Percentiles rank a stretch among this genome's conserved stretches.
Evolutionary conservation across 2,797 vertebrate genomes (phyloP).

Genomic region (Mormyrops attenuatus): DNA sequence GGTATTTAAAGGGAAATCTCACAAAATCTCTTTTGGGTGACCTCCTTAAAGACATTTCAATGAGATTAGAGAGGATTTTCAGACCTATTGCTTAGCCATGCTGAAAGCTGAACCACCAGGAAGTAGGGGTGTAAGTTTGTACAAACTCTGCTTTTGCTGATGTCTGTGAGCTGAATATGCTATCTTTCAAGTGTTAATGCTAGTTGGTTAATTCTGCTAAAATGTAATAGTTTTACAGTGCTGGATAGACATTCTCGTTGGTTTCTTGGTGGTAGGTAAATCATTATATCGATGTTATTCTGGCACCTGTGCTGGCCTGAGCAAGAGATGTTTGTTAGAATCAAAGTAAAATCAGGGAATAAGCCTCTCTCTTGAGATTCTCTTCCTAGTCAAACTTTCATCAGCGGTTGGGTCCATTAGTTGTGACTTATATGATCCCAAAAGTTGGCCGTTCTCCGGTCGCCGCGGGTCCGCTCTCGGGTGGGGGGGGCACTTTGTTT

Average conservation of each 20-base stretch:
- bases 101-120: background rate
- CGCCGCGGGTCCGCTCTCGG: too few species aligned
- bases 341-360: background rate
- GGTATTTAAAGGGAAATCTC: constrained; percentile 10
- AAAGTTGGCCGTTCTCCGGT: background rate
- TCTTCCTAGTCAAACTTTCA: background rate
- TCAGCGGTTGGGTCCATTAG: background rate
- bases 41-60: background rate
- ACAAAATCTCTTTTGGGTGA: background rate
- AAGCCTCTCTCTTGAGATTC: background rate
- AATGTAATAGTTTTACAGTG: background rate
- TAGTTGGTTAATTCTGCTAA: background rate
- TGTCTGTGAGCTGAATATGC: background rate
- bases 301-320: background rate
- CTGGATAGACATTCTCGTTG: background rate
- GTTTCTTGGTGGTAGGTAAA: background rate
- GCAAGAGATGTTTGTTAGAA: background rate
- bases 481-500: too few species aligned
- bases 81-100: background rate
- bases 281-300: background rate
- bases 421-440: background rate
- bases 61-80: background rate
- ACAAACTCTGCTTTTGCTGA: background rate
- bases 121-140: background rate
- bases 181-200: background rate